Conservation (phyloP, 2,113 vertebrate genomes). For the Leptobrachium leishanense region DNA sequence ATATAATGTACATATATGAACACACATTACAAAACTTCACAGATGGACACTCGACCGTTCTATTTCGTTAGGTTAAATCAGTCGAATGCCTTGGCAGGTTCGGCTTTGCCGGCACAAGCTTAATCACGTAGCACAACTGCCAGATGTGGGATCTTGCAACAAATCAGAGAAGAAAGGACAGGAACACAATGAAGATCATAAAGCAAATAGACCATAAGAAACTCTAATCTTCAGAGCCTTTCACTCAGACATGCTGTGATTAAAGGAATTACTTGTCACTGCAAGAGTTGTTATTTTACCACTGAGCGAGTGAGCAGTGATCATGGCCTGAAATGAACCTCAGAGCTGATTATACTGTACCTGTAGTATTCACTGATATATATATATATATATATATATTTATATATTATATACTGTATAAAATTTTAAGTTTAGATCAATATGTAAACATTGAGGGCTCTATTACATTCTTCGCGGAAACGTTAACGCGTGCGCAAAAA, state of each 20-base stretch:
- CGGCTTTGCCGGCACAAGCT: background rate
- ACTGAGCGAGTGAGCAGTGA: background rate
- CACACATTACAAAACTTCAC: too few species aligned
- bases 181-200: background rate
- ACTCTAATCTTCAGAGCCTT: background rate
- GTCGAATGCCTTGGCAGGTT: background rate
- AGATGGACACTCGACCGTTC: too few species aligned
- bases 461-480: too few species aligned
- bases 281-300: background rate
- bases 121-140: background rate
- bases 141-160: background rate
- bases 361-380: too few species aligned
- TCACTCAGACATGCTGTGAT: background rate
- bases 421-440: too few species aligned
- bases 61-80: background rate
- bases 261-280: background rate
- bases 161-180: background rate
- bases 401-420: too few species aligned
- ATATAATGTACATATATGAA: too few species aligned
- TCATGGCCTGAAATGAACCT: background rate
- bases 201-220: background rate
- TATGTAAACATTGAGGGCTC: too few species aligned
- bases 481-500: too few species aligned
- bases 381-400: too few species aligned
- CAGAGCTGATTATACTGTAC: too few species aligned